Conservation (phyloP, 1,140 invertebrate species). For the Octopus sinensis region DNA sequence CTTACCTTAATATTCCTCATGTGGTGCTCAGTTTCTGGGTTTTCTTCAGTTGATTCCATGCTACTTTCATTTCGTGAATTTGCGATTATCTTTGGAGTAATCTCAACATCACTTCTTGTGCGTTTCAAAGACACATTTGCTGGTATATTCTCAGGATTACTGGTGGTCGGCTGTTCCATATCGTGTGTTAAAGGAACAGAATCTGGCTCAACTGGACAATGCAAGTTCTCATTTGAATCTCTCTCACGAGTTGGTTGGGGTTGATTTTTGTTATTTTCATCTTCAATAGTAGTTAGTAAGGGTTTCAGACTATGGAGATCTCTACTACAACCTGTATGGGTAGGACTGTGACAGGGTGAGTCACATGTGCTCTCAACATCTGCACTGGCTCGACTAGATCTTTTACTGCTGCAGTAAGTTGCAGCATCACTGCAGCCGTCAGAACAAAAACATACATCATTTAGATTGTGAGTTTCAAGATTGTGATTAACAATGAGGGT, state of each 20-base stretch:
- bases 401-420: constrained; percentile 46
- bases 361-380: constrained; percentile 44
- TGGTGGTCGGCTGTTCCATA: constrained; percentile 13
- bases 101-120: constrained; percentile 40
- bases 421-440: constrained; percentile 49
- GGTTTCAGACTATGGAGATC: constrained; percentile 22
- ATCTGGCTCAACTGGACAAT: constrained; percentile 32
- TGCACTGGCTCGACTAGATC: constrained; percentile 40
- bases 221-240: constrained; percentile 52
- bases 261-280: constrained; percentile 35
- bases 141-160: background rate
- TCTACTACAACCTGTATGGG: constrained; percentile 9
- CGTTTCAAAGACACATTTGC: constrained; percentile 35
- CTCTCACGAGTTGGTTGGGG: constrained; percentile 35
- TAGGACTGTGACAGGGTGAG: constrained; percentile 33
- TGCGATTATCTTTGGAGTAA: constrained; percentile 31
- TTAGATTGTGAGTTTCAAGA: constrained; percentile 41
- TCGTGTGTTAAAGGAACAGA: background rate
- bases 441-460: constrained; percentile 56
- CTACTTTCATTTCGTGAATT: constrained; percentile 18
- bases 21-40: constrained; percentile 22
- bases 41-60: constrained; percentile 18
- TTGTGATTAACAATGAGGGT: constrained; percentile 12
- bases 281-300: constrained; percentile 32
- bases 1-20: constrained; percentile 29